Evolutionary conservation across 92 coral and sea anemone species (phyloP), one percentile per base, ranked within the genome.

Genomic region (Phenganax subtilis): DNA sequence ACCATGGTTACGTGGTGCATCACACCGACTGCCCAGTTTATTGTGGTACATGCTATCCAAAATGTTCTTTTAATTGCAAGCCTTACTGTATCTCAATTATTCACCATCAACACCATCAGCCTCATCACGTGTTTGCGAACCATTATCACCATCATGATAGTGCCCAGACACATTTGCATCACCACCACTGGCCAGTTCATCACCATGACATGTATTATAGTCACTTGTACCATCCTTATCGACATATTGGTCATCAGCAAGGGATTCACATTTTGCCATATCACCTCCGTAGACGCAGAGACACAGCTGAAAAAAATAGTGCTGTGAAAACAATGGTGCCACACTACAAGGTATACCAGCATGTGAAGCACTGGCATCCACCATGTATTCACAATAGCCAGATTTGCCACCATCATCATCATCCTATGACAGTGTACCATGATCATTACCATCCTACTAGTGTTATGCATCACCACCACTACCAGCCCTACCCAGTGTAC

Each of bases 361-460:
- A 81, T 37, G 89, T 82, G 55, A 75, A 92, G 57, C 92, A 91
- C 80, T 92, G 93, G 90, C 88, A 94, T 77, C 83, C 83, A 64
- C 83, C 83, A 79, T 79, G 83, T 61, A 63, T 47, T 79, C 83
- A 79, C 63, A 1, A 79, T 29, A 64, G 69, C 54, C 30, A 31
- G 10, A 55, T 51, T 25, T 79, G 83, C 53, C 83, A 79, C 74
- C 83, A 79, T 79, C 83, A 79, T 11, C 74, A 79, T 25, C 83
- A 64, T 27, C 74, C 83, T 29, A 11, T 27, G 62, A 79, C 83
- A 2, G 74, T 79, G 9, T 65, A 79, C 62, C 83, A 79, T 64
- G 59, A 10, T n/a, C 83, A 79, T 57, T 62, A 63, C 9, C 83
- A 79, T 61, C 83, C 83, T 17, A 54, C 74, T 3, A 63, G n/a